A percentile compares a stretch with the other conserved stretches of the same genome.
phyloP scores from a whole-genome alignment of 2,797 vertebrate species.

The Protonibea diacanthus region DNA sequence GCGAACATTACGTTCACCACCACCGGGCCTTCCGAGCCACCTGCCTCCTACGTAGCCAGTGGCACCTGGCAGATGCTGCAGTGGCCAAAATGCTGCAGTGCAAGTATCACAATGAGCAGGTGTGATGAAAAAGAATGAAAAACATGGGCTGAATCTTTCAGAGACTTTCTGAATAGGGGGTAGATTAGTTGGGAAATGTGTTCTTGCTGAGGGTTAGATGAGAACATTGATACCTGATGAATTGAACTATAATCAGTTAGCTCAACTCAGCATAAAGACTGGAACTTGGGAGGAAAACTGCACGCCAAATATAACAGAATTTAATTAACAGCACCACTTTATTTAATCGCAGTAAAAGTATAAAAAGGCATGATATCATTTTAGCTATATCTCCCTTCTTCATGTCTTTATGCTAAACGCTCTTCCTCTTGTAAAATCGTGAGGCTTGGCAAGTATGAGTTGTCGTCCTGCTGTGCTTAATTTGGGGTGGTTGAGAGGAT shows the following conservation, averaged over 20 bases:
- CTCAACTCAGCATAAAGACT: too few relatives aligned
- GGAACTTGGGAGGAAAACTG: too few relatives aligned
- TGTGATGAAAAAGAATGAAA: not conserved
- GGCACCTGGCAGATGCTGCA: constrained; percentile 54
- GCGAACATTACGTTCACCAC: constrained; percentile 29
- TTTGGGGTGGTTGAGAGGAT: too few relatives aligned
- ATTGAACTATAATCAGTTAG: too few relatives aligned
- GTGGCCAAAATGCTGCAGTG: constrained; percentile 12
- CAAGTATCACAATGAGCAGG: not conserved
- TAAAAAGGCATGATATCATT: not conserved
- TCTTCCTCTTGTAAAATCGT: too few relatives aligned
- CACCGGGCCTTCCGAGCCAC: constrained; percentile 33
- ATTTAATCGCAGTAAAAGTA: not conserved
- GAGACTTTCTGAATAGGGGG: not conserved
- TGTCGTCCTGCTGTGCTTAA: too few relatives aligned
- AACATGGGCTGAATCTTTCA: not conserved
- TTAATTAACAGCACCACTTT: not conserved
- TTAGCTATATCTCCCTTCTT: too few relatives aligned
- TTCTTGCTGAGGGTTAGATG: not conserved
- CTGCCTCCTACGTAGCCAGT: constrained; percentile 39
- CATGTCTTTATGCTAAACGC: too few relatives aligned
- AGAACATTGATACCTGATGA: too few relatives aligned
- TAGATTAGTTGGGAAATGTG: not conserved
- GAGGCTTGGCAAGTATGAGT: too few relatives aligned
- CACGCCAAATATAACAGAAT: not conserved